Percentiles rank a stretch among this genome's conserved stretches.
phyloP scores from a whole-genome alignment of 2,888 invertebrate genomes.

The Phania funesta region DNA sequence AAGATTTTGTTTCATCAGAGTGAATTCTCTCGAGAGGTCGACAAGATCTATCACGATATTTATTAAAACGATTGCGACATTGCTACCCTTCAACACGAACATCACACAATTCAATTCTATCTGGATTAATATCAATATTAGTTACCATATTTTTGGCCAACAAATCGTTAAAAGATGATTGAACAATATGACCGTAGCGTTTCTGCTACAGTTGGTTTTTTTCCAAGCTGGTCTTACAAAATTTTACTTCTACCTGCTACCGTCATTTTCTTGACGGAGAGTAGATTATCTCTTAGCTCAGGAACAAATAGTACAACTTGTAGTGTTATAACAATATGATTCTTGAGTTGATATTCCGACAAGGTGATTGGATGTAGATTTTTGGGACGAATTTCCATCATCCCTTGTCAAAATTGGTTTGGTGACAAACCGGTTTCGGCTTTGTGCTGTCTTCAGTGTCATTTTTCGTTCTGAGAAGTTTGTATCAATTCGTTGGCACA shows the following conservation, averaged over 20 bases:
- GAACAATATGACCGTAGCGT: conserved; percentile 11
- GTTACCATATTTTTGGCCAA: conserved; percentile 13
- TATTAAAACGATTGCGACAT: conserved; percentile 34
- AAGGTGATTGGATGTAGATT: no score
- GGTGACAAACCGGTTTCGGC: no score
- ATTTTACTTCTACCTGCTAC: conserved; percentile 25
- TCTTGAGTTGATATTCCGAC: no score
- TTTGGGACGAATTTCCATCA: no score
- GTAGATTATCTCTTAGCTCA: not conserved
- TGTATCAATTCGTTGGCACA: no score
- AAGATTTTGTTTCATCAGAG: conserved; percentile 51
- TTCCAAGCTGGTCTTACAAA: not conserved
- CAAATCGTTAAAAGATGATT: not conserved
- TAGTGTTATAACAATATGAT: no score
- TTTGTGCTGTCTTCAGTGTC: no score
- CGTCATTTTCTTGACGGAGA: conserved; percentile 19
- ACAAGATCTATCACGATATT: not conserved
- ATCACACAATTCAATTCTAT: not conserved
- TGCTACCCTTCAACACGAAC: conserved; percentile 23
- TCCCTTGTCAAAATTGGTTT: no score
- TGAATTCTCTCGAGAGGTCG: conserved; percentile 43
- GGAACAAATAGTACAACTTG: conserved; percentile 41
- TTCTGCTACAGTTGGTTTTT: conserved; percentile 4
- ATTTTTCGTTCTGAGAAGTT: no score
- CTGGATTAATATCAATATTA: not conserved